Conservation (phyloP, 2,797 vertebrate species). For the Knipowitschia caucasica region DNA sequence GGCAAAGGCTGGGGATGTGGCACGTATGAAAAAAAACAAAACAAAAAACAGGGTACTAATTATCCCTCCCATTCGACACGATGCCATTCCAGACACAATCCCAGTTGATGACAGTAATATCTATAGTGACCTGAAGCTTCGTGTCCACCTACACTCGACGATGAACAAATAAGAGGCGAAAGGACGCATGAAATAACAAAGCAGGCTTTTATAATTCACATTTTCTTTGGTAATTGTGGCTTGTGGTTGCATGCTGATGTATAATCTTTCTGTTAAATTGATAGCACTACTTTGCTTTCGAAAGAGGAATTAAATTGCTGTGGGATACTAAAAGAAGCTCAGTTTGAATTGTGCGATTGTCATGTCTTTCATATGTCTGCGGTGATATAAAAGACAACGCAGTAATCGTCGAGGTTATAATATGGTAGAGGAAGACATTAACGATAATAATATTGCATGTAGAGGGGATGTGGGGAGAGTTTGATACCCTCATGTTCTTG, state of each 20-base stretch:
- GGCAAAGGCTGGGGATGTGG: conserved; percentile 73
- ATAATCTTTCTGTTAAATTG: conserved; percentile 2
- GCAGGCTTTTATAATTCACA: not conserved
- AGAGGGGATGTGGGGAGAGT: too few species aligned
- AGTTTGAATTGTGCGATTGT: not conserved
- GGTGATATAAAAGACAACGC: too few species aligned
- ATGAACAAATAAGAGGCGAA: conserved; percentile 21
- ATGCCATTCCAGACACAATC: conserved; percentile 68
- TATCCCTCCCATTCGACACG: conserved; percentile 71
- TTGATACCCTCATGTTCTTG: too few species aligned
- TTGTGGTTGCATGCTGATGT: not conserved
- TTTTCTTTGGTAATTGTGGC: conserved; percentile 6
- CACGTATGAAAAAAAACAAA: conserved; percentile 74
- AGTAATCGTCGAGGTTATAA: too few species aligned
- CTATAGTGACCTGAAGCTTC: conserved; percentile 51
- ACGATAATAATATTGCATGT: too few species aligned
- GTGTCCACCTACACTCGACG: conserved; percentile 35
- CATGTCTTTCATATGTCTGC: not conserved
- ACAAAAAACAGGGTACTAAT: conserved; percentile 75
- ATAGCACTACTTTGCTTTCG: not conserved
- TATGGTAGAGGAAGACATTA: too few species aligned
- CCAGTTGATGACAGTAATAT: conserved; percentile 56
- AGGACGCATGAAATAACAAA: conserved; percentile 14
- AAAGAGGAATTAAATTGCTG: not conserved
- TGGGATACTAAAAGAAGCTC: not conserved